Base-by-base conservation (phyloP, 2,113 vertebrate genomes). In the Haplochromis vanheusdeni region DNA sequence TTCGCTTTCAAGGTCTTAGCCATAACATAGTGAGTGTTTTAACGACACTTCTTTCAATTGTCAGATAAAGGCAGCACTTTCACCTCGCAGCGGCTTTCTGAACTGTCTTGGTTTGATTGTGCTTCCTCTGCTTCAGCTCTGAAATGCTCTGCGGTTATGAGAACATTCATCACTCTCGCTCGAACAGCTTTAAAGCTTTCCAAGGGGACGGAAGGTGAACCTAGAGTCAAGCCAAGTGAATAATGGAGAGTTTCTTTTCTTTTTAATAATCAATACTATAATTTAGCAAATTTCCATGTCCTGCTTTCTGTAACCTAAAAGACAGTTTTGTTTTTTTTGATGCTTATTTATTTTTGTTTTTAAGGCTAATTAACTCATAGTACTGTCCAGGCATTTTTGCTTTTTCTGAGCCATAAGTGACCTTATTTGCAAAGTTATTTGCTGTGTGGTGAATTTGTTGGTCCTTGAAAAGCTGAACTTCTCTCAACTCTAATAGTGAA, bases 151-250 rank as follows among this genome's bases (percentile, higher is more conserved):
- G 90, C 3, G 79, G 90, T 93, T 89, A 84, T 54, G 83, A 87
- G 81, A 86, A 91, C 83, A 92, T 90, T 92, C 90, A 91, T 93
- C 91, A 92, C 89, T 89, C 55, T 81, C 21, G 28, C 83, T 68
- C 86, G 47, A 77, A 19, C 73, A 42, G 70, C 82, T 87, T 91
- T 84, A 77, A 89, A 52, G 51, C 87, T 81, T 85, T 86, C 86
- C 70, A 85, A 79, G 19, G 10, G 70, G 28, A 51, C 21, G 31
- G 28, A 88, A 80, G 19, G 80, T 17, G 21, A 86, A 83, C 87
- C 35, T 65, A 85, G 2, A 31, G 21, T 40, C 2, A 81, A 79
- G 81, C 87, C 80, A 87, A 88, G 49, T 85, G 79, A 42, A 86
- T 77, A 82, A 62, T 21, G 42, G 5, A 16, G 31, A 42, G 28